Percentiles rank a stretch among this genome's conserved stretches.
phyloP scores from a whole-genome alignment of 2,888 invertebrate genomes.

The Hypolimnas misippus region DNA sequence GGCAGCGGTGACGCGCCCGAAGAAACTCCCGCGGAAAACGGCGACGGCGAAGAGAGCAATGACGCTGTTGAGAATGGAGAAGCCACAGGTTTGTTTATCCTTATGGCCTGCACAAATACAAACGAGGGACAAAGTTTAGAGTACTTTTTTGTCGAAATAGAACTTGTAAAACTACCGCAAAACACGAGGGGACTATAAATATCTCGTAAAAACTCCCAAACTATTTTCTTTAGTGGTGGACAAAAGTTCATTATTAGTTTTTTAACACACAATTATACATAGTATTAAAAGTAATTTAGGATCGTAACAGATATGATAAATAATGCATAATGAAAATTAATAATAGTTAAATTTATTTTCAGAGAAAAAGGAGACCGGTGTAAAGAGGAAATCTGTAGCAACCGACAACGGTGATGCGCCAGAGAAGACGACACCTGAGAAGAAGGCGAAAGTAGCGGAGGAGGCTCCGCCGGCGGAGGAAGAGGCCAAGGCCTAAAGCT shows the following conservation, averaged over 20 bases:
- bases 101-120: no score
- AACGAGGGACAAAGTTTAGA: no score
- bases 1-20: constrained; percentile 69
- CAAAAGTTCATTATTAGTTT: no score
- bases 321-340: no score
- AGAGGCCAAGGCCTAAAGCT: constrained; percentile 83
- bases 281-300: no score
- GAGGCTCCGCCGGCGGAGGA: constrained; percentile 83
- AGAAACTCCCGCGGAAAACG: constrained; percentile 71
- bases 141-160: no score
- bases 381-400: constrained; percentile 88
- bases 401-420: constrained; percentile 80
- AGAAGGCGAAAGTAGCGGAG: constrained; percentile 88
- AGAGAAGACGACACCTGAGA: constrained; percentile 88
- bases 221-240: no score
- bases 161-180: no score
- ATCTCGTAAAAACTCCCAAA: no score
- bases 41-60: constrained; percentile 78
- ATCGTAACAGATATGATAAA: no score
- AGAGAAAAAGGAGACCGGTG: constrained; percentile 81
- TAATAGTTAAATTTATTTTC: constrained; percentile 48
- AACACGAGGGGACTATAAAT: no score
- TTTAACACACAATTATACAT: no score
- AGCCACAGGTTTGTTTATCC: constrained; percentile 72
- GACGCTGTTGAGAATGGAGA: constrained; percentile 78